Evolutionary conservation across 2,113 vertebrate genomes (phyloP).

Genomic region (Danionella cerebrum): DNA sequence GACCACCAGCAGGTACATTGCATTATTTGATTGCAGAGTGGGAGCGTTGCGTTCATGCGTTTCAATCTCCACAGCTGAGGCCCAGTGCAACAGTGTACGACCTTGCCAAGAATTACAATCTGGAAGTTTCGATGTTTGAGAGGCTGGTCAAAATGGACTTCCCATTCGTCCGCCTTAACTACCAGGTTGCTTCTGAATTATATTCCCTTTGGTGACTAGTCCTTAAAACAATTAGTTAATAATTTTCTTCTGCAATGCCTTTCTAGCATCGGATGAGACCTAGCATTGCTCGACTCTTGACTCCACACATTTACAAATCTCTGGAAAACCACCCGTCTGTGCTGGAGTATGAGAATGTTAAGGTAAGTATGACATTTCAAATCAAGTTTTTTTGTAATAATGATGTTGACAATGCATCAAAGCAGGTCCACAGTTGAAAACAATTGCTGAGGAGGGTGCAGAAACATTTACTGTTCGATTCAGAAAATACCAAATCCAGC

Average conservation of each 20-base stretch:
- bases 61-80: constrained; percentile 64
- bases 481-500: too few species aligned
- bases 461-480: too few species aligned
- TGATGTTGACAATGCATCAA: too few species aligned
- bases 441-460: too few species aligned
- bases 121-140: constrained; percentile 94
- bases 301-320: constrained; percentile 80
- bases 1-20: constrained; percentile 87
- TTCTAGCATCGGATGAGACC: constrained; percentile 90
- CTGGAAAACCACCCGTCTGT: constrained; percentile 89
- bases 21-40: background rate
- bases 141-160: constrained; percentile 78
- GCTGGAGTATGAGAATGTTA: constrained; percentile 79
- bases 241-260: background rate
- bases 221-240: background rate
- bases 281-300: constrained; percentile 83
- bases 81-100: constrained; percentile 89
- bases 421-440: too few species aligned
- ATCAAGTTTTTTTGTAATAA: too few species aligned
- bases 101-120: constrained; percentile 83
- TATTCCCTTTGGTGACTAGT: background rate
- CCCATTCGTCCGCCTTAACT: constrained; percentile 82
- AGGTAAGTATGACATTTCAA: too few species aligned
- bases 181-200: constrained; percentile 70
- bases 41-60: background rate